Evolutionary conservation across 1,140 invertebrate species (phyloP), one percentile per base, ranked within the genome.

Genomic region (Rhagoletis zephyria): DNA sequence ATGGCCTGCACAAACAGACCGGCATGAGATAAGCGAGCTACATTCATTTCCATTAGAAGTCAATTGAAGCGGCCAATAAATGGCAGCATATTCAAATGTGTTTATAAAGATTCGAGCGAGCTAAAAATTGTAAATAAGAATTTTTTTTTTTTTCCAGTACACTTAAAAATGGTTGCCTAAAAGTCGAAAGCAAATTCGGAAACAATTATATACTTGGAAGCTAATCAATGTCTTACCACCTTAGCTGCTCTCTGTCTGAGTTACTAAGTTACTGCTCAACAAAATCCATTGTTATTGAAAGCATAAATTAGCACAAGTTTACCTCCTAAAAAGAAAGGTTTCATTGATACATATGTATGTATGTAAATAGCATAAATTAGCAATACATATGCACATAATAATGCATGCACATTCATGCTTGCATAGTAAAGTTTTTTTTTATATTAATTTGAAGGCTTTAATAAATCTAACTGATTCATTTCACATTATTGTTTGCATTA

Each of bases 11-110:
- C 74, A 59, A 56, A 81, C 16, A 51, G 19, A 56, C 74, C 74
- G 19, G 19, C 48, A 81, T 81, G 74, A 81, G 74, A 81, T 81
- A 81, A 81, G 74, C 74, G 74, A 81, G 74, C 74, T 45, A 81
- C 74, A 56, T 81, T 81, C 74, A 81, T 56, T 81, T 81, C n/a
- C 16, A 81, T 81, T 81, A 81, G 74, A 81, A 81, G 74, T 56
- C 74, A 81, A 81, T 81, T 56, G 74, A 56, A 19, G 19, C 16
- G 42, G 16, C 16, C 16, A 48, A 74, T 45, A 74, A 48, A 16
- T 16, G 40, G 14, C 45, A 56, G 48, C 51, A 30, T 30, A 63
- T 14, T 63, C n/a, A 14, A 14, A 16, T 63, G 61, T 63, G n/a
- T 63, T 14, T 63, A 63, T 63, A 63, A 16, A 63, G 2, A 14